These are phyloP conservation scores for Shinisaurus crocodilurus DNA, from an alignment of 2,113 vertebrate genomes.

Conservation along the genomic window DNA sequence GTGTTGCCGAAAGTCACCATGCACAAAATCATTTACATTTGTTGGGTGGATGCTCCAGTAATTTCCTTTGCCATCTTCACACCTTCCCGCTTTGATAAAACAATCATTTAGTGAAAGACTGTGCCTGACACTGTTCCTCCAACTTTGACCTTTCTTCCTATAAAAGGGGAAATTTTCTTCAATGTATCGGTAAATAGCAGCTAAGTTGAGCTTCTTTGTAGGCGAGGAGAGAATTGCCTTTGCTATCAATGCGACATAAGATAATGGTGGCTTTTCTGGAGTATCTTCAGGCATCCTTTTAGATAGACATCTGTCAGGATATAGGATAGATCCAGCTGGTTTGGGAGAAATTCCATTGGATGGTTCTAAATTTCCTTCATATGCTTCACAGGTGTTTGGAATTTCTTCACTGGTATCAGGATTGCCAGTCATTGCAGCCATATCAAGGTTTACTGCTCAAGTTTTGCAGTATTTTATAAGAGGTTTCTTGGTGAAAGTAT, in stretches of 20 bases:
- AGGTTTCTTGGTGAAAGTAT: constrained; percentile 28
- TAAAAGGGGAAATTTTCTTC: constrained; percentile 75
- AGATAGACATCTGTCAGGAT: constrained; percentile 14
- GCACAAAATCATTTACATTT: constrained; percentile 66
- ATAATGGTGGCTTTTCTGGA: constrained; percentile 66
- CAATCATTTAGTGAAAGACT: constrained; percentile 73
- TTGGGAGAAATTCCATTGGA: not conserved
- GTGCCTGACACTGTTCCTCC: constrained; percentile 70
- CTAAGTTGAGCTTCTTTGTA: constrained; percentile 72
- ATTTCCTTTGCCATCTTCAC: constrained; percentile 72
- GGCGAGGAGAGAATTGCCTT: constrained; percentile 76
- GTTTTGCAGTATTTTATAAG: not conserved
- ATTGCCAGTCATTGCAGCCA: constrained; percentile 44
- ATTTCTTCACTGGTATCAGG: constrained; percentile 21
- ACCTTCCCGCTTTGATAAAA: constrained; percentile 73
- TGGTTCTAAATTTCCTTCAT: constrained; percentile 37
- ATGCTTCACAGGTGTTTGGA: not conserved
- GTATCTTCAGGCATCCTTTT: constrained; percentile 11
- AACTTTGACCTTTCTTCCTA: constrained; percentile 62
- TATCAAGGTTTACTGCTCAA: constrained; percentile 28
- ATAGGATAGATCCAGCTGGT: constrained; percentile 13
- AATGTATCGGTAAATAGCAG: constrained; percentile 75
- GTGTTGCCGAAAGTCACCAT: constrained; percentile 69
- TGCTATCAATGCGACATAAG: constrained; percentile 76
- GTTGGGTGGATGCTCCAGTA: constrained; percentile 72